Percentiles rank a stretch among this genome's conserved stretches.
These are phyloP conservation scores for Imbricaverruca yamaguchii DNA, from an alignment of 2,888 invertebrate species.

Conservation along the genomic window DNA sequence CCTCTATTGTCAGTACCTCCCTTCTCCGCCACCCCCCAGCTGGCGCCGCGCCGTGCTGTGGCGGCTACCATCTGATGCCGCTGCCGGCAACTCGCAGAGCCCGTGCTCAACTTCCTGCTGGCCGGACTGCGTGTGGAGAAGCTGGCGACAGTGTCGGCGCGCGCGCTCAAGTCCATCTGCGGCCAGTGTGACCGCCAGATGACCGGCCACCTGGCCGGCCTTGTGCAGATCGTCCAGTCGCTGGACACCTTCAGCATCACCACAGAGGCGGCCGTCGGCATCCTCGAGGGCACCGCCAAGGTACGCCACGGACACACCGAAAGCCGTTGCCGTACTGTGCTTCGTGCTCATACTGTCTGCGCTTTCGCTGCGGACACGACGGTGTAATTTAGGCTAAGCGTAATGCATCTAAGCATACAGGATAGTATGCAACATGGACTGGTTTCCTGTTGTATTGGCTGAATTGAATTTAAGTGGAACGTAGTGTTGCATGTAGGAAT, in stretches of 20 bases:
- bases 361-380: no score
- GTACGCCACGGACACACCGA: not conserved
- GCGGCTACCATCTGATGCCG: no score
- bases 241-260: slow-evolving; percentile 63
- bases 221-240: slow-evolving; percentile 65
- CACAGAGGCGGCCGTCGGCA: slow-evolving; percentile 63
- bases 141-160: slow-evolving; percentile 71
- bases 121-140: slow-evolving; percentile 62
- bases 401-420: no score
- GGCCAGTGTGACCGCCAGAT: slow-evolving; percentile 70
- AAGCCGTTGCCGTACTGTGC: no score
- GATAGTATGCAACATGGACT: no score
- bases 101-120: slow-evolving; percentile 61
- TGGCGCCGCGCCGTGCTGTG: no score
- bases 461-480: no score
- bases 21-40: not conserved
- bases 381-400: no score
- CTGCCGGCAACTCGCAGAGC: not conserved
- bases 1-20: not conserved
- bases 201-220: slow-evolving; percentile 59
- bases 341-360: no score
- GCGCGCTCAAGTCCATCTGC: slow-evolving; percentile 77
- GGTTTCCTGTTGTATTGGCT: no score
- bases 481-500: no score
- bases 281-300: slow-evolving; percentile 37